phyloP scores from a whole-genome alignment of 1,140 invertebrate species.

The Drosophila seguyi region DNA sequence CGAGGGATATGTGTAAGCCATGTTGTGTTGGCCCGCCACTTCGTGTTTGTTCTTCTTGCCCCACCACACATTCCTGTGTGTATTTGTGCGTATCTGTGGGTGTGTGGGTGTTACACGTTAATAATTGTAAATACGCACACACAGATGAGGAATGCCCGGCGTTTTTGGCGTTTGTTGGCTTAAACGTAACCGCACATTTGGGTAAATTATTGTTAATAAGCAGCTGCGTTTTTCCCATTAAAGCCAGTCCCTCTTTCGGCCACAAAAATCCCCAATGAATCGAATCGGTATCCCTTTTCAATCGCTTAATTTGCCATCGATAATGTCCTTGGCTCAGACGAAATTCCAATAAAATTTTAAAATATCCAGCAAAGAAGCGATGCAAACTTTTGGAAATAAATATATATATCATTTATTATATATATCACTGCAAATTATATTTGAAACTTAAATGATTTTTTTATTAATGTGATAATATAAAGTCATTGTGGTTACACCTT shows the following conservation, averaged over 20 bases:
- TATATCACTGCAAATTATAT: background rate
- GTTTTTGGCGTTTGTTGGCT: constrained; percentile 76
- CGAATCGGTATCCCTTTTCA: constrained; percentile 18
- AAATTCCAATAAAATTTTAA: constrained; percentile 27
- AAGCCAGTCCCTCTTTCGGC: constrained; percentile 22
- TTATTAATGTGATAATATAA: background rate
- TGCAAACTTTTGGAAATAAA: background rate
- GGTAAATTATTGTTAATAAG: constrained; percentile 80
- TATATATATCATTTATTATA: too few relatives aligned
- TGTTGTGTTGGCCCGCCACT: constrained; percentile 57
- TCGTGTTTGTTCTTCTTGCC: constrained; percentile 45
- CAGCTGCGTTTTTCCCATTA: constrained; percentile 65
- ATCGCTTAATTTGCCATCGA: constrained; percentile 14
- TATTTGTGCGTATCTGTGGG: constrained; percentile 16
- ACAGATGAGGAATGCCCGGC: constrained; percentile 52
- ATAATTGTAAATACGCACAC: constrained; percentile 64
- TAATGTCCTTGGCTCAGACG: background rate
- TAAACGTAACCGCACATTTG: constrained; percentile 78
- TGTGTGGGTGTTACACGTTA: constrained; percentile 58
- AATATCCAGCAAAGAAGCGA: background rate
- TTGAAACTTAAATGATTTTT: background rate
- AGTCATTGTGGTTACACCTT: background rate
- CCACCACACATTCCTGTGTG: constrained; percentile 17
- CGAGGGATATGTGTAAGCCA: constrained; percentile 47
- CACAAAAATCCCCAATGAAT: constrained; percentile 35